Evolutionary conservation across 2,888 invertebrate species (phyloP).

Genomic region (Temnothorax rugatulus): DNA sequence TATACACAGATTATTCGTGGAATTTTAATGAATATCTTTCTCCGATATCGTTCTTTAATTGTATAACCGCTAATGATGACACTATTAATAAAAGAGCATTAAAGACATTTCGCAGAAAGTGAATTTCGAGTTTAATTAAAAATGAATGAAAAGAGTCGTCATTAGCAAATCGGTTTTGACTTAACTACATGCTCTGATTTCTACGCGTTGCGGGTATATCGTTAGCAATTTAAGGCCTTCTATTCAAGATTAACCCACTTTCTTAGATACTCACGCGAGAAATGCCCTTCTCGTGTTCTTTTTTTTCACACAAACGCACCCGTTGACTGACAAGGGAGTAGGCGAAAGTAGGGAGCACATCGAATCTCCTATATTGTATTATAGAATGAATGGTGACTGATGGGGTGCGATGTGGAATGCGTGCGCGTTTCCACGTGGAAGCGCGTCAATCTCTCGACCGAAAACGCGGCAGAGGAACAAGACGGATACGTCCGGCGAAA

Average conservation of each 20-base stretch:
- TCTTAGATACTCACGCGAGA: conserved; percentile 33
- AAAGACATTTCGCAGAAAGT: neutral
- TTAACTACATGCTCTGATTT: conserved; percentile 4
- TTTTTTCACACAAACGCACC: neutral
- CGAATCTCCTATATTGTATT: conserved; percentile 14
- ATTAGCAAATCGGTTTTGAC: neutral
- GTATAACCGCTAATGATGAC: neutral
- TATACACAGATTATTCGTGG: neutral
- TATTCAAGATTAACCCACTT: conserved; percentile 32
- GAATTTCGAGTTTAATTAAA: neutral
- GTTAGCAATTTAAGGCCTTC: neutral
- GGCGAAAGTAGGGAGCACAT: conserved; percentile 12
- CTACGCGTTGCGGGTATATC: neutral
- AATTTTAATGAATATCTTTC: conserved; percentile 5
- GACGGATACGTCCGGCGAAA: neutral
- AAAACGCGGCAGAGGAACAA: neutral
- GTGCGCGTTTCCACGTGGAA: conserved; percentile 5
- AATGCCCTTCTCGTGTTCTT: neutral
- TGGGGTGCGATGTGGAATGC: conserved; percentile 29
- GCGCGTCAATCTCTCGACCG: conserved; percentile 28
- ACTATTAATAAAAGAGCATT: neutral
- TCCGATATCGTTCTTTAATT: conserved; percentile 7
- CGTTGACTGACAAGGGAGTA: conserved; percentile 30
- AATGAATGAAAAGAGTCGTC: neutral
- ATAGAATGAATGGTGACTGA: conserved; percentile 44